These are phyloP conservation scores for Rallus limicola DNA, from an alignment of 2,113 vertebrate species.

Conservation along the genomic window DNA sequence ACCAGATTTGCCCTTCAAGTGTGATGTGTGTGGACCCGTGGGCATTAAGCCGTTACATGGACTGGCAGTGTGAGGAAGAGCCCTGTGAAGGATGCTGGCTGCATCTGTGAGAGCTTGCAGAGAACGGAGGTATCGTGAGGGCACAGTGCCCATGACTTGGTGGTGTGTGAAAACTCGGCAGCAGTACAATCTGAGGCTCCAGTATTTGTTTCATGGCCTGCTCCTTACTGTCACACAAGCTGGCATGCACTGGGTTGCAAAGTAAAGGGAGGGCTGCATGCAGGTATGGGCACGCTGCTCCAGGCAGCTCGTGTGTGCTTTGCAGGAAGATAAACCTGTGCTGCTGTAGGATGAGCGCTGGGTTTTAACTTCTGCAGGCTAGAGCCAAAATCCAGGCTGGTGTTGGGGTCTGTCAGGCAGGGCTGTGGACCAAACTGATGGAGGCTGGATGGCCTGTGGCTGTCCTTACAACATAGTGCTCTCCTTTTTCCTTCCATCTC, in stretches of 20 bases:
- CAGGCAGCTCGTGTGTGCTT: neutral
- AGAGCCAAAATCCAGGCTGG: neutral
- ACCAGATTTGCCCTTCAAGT: neutral
- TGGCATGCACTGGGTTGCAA: neutral
- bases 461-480: neutral
- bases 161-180: neutral
- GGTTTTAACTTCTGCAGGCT: neutral
- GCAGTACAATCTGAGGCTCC: neutral
- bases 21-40: rapidly evolving
- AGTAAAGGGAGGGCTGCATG: neutral
- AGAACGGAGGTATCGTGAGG: neutral
- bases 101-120: neutral
- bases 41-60: neutral
- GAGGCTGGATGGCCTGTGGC: neutral
- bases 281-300: neutral
- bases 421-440: neutral
- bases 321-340: neutral
- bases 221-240: neutral
- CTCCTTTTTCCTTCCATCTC: neutral
- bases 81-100: neutral
- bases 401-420: neutral
- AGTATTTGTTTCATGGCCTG: neutral
- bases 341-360: neutral
- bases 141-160: neutral
- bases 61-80: neutral